Conservation (phyloP, 2,113 vertebrate species). For the Chloroceryle aenea region DNA sequence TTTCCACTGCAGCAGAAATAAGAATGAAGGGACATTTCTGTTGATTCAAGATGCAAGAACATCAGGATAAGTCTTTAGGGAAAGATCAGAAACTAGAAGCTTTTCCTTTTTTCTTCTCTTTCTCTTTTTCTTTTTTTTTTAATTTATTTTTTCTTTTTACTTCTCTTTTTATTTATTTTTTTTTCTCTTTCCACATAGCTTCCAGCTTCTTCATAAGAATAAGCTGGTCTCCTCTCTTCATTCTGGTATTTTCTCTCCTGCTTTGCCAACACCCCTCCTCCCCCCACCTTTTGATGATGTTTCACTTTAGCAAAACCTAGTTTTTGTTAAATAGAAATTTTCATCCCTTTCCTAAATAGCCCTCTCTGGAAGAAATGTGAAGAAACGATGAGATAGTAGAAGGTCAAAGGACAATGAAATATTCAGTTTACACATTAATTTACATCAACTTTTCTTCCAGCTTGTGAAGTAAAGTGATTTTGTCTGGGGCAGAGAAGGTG, state of each 20-base stretch:
- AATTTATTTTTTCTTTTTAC: accelerated
- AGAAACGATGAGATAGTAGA: not conserved
- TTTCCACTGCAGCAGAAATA: not conserved
- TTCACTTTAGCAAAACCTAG: not conserved
- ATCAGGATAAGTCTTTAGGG: not conserved
- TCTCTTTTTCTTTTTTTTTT: too few relatives aligned
- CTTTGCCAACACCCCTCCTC: not conserved
- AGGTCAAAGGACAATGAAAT: not conserved
- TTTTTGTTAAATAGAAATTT: not conserved
- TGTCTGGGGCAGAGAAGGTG: not conserved
- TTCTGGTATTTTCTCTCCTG: not conserved
- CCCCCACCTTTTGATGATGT: not conserved
- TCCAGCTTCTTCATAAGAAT: not conserved
- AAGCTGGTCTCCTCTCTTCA: not conserved
- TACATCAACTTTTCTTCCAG: not conserved
- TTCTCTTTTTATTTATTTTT: accelerated
- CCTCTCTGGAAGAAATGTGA: not conserved
- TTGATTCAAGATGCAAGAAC: not conserved
- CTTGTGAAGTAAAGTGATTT: not conserved
- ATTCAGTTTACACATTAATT: not conserved
- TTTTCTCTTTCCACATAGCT: not conserved
- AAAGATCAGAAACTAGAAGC: not conserved
- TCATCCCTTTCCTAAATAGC: not conserved
- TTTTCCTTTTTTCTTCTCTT: accelerated
- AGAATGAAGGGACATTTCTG: not conserved